Evolutionary conservation across 23 tunicate species (phyloP), one percentile per base, ranked within the genome.

Genomic region (Botrylloides violaceus): DNA sequence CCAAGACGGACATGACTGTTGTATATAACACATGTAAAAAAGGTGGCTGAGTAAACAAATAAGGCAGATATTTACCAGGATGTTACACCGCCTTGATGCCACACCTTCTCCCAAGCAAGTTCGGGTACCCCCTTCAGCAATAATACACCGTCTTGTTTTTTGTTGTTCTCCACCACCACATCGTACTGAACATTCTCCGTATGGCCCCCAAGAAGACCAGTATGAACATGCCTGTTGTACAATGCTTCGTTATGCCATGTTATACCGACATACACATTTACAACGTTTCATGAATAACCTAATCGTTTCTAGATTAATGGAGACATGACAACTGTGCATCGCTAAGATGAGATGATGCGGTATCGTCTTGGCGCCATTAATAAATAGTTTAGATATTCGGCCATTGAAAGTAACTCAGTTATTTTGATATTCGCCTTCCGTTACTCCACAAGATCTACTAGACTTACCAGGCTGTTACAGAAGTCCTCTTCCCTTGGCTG

Each of bases 121-220:
- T 21, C 85, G 84, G 2, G 57, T 73, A 1, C 25, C 56, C n/a
- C 34, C 71, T 28, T 70, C 72, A 32, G 75, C 72, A 55, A 66
- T 73, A 19, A 84, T 59, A 48, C 98, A 91, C 23, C 33, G 50
- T 79, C 98, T 48, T 28, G 56, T 36, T 48, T 77, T 66, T 25
- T 60, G 50, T 2, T 58, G 70, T 12, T 27, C 38, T 65, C 87
- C 87, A n/a, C 79, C 73, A 22, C 77, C 86, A 49, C 86, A 72
- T 21, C 37, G 39, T 12, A 35, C 70, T 29, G 58, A 31, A 29
- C 88, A 82, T 7, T 28, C 81, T n/a, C 66, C 65, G 32, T 37
- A 58, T 30, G 71, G 68, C 21, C 68, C 39, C 88, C 88, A 82
- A 0, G 88, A 72, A 20, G 88, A 82, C 64, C 71, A 82, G 76